Base-by-base conservation (phyloP, 37 sponge, comb jelly and placozoan genomes). In the Cladorhizidae sp. region DNA sequence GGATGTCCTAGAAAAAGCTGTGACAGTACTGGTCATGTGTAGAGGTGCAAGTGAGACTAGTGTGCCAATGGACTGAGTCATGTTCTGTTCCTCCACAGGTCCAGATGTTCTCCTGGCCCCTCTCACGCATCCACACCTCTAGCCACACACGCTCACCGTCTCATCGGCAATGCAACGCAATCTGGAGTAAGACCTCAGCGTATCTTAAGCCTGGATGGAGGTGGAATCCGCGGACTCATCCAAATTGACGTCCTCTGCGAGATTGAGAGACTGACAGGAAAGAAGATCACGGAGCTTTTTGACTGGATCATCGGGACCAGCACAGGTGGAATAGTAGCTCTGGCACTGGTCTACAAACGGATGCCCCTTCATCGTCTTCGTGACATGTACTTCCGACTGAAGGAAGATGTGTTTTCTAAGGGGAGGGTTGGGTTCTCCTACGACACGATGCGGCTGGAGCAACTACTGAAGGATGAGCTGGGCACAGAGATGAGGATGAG, bases 261-360 rank as follows among this genome's bases (percentile, higher is more conserved):
- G n/a, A 52, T 87, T 0, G 87, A 87, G 61, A 40, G 56, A 18
- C 0, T n/a, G 2, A 87, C 81, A n/a, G 67, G 75, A 5, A 74
- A 64, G 25, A 75, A 57, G 40, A 87, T 87, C 14, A 58, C 41
- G 2, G 76, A 87, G 35, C 70, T 87, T 3, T 87, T 87, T 76
- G 87, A 87, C 50, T 80, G 82, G 82, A 80, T 87, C 29, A 49
- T 87, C 22, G 87, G 87, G 39, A 81, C 82, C 68, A 68, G 70
- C 9, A 80, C 82, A 17, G 87, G 87, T 0, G 87, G 87, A 1
- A 81, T 87, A 1, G 68, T 87, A 36, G 87, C 87, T 11, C 71
- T 87, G 52, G 87, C 70, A 2, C 29, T 87, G n/a, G 87, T 87
- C 62, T 87, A 87, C 31, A 37, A 52, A 35, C 35, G 59, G 35